A percentile compares a stretch with the other conserved stretches of the same genome.
Evolutionary conservation across 2,797 vertebrate genomes (phyloP).

Genomic region (Takifugu rubripes): DNA sequence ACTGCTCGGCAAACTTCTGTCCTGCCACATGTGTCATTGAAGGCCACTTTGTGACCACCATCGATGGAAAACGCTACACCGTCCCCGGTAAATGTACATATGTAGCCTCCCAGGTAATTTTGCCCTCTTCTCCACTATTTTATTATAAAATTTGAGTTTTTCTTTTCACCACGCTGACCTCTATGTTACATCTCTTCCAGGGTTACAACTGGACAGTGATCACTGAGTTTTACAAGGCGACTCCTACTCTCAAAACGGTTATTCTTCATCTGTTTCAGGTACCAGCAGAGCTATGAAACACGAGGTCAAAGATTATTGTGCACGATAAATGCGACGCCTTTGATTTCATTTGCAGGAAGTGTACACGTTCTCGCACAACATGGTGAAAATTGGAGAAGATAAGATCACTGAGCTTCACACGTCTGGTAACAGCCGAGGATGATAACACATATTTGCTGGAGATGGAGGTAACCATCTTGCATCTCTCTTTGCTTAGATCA

Average conservation of each 20-base stretch:
- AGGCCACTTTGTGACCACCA: slow-evolving; percentile 74
- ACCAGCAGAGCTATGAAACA: background rate
- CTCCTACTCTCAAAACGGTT: slow-evolving; percentile 34
- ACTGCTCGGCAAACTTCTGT: slow-evolving; percentile 67
- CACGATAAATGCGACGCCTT: background rate
- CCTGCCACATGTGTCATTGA: slow-evolving; percentile 72
- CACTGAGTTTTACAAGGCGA: slow-evolving; percentile 38
- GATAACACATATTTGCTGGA: background rate
- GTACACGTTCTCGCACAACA: slow-evolving; percentile 56
- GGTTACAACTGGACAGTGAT: slow-evolving; percentile 57
- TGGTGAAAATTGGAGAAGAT: slow-evolving; percentile 35
- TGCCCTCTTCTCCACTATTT: background rate
- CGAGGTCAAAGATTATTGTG: background rate
- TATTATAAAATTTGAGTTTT: background rate
- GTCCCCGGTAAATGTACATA: slow-evolving; percentile 77
- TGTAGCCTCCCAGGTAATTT: slow-evolving; percentile 61
- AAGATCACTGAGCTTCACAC: slow-evolving; percentile 58
- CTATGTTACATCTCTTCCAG: slow-evolving; percentile 22
- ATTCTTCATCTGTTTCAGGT: slow-evolving; percentile 61
- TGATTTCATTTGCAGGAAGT: slow-evolving; percentile 46
- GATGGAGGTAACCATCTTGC: background rate
- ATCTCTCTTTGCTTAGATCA: slow-evolving; percentile 47
- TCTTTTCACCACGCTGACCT: background rate
- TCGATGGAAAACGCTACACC: slow-evolving; percentile 76
- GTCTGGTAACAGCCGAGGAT: slow-evolving; percentile 52